Base-by-base conservation (phyloP, 2,113 vertebrate genomes). In the Melanerpes aurifrons region DNA sequence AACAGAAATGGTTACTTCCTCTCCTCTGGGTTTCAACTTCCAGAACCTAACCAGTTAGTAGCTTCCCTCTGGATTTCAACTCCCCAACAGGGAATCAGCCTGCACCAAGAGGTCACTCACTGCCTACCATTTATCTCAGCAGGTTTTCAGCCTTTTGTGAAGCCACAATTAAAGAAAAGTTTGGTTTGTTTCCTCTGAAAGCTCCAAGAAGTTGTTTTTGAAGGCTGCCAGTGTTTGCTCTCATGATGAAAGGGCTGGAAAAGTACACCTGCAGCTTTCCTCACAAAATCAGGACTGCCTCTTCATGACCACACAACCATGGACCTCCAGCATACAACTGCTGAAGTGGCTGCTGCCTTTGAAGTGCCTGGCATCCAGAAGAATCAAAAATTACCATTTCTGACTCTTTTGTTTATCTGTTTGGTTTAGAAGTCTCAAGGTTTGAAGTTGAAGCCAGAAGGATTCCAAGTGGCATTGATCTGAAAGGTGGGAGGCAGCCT, bases 321-420 rank as follows among this genome's bases (percentile, higher is more conserved):
- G 92, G 73, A 81, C 64, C 94, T 95, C 68, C 76, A 84, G 71
- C 93, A 93, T 62, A 92, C 88, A 90, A 94, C 92, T 91, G 94
- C 92, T 84, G 22, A 91, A 90, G 85, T 80, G 96, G 96, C 97
- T 97, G 96, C 96, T 97, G 96, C 96, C 94, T 93, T 97, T 96
- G 97, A 97, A 97, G 66, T 53, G 91, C 88, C 86, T 95, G 94
- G 95, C 96, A 83, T 37, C 84, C 67, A 94, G 68, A 95, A 89
- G 57, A 80, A 62, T 57, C 2, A 1, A 81, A 71, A 9, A 35
- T 69, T 61, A 50, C 15, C 28, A 57, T 29, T 8, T 26, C 28
- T 47, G 1, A 6, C 10, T 64, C 71, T 28, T 18, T 10, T 25
- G 21, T 58, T 58, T n/a, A 12, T 14, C 6, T 47, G 53, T 28